Conservation (phyloP, 2,888 invertebrate species). For the Macropis europaea region DNA sequence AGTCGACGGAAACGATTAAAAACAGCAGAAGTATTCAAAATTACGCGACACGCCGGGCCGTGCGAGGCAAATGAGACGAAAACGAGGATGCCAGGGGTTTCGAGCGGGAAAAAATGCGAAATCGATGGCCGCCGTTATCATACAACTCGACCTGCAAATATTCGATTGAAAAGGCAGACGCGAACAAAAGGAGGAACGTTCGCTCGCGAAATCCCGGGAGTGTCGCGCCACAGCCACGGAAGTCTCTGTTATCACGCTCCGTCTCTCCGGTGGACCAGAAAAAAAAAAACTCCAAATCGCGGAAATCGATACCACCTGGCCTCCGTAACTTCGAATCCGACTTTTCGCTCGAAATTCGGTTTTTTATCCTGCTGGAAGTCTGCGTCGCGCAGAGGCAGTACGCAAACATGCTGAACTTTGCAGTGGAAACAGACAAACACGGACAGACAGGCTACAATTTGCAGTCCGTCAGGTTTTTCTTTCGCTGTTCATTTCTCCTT, state of each 20-base stretch:
- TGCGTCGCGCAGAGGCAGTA: too few species aligned
- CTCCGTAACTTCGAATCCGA: too few species aligned
- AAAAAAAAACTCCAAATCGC: too few species aligned
- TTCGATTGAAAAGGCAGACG: constrained; percentile 30
- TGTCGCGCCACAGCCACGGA: not conserved
- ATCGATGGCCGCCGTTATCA: constrained; percentile 32
- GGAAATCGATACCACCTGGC: too few species aligned
- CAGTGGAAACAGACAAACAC: too few species aligned
- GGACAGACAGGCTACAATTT: too few species aligned
- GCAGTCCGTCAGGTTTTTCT: too few species aligned
- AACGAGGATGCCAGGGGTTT: not conserved
- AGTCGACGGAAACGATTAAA: constrained; percentile 10
- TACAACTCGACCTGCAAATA: constrained; percentile 25
- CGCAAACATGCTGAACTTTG: too few species aligned
- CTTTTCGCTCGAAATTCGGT: too few species aligned
- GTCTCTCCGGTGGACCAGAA: not conserved
- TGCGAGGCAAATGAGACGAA: not conserved
- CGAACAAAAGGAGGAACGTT: constrained; percentile 27
- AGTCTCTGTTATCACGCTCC: constrained; percentile 22
- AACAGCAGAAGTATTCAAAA: constrained; percentile 14
- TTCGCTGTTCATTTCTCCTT: too few species aligned
- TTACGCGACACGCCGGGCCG: not conserved
- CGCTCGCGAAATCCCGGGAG: constrained; percentile 6
- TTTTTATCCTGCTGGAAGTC: too few species aligned
- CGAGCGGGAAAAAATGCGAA: constrained; percentile 10